Evolutionary conservation across 2,888 invertebrate species (phyloP).

Genomic region (Colostygia pectinataria): DNA sequence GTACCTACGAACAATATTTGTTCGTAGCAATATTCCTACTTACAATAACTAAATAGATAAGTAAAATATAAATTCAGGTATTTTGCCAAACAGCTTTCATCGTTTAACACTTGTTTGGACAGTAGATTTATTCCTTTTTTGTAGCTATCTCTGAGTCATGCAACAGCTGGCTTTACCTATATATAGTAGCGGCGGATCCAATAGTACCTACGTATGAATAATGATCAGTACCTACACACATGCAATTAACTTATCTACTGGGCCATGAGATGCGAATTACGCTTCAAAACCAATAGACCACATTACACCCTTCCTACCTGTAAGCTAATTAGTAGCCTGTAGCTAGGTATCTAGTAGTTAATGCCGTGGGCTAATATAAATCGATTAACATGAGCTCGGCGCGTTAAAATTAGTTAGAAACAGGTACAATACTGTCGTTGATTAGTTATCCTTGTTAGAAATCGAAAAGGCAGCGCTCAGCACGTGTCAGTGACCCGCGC

Average conservation of each 20-base stretch:
- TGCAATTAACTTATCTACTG: slow-evolving; percentile 55
- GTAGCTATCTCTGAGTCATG: slow-evolving; percentile 4
- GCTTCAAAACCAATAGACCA: slow-evolving; percentile 31
- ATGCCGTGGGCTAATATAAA: slow-evolving; percentile 15
- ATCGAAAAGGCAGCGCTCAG: no score
- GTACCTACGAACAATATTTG: no score
- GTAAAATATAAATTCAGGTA: background rate
- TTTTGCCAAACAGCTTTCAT: slow-evolving; percentile 4
- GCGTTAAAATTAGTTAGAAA: slow-evolving; percentile 12
- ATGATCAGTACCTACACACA: slow-evolving; percentile 8
- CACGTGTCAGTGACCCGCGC: no score
- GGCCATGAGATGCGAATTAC: slow-evolving; percentile 52
- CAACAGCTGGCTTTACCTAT: slow-evolving; percentile 3
- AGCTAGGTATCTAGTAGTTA: slow-evolving; percentile 1
- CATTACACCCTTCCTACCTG: slow-evolving; percentile 7
- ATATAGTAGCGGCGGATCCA: slow-evolving; percentile 8
- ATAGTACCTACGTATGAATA: slow-evolving; percentile 17
- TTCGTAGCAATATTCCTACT: no score
- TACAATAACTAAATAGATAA: no score
- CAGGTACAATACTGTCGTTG: no score
- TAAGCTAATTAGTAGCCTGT: slow-evolving; percentile 26
- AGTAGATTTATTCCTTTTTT: slow-evolving; percentile 4
- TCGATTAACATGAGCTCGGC: slow-evolving; percentile 10
- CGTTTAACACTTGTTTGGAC: slow-evolving; percentile 6
- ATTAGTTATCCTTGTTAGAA: no score